Evolutionary conservation across 2,797 vertebrate species (phyloP).

Genomic region (Cichlasoma orientale): DNA sequence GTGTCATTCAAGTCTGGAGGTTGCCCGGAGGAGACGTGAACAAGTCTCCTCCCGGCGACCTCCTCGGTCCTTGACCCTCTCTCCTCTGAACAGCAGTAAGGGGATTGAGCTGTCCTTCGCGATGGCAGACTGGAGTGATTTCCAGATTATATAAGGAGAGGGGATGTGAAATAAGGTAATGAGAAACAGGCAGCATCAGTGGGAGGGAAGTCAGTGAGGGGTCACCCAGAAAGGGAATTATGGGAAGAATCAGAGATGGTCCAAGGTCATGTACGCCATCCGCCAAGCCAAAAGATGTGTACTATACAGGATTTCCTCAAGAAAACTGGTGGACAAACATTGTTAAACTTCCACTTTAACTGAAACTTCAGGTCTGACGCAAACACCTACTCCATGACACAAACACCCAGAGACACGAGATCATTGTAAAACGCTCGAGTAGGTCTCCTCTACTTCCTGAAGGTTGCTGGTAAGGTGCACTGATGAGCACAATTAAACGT

Average conservation of each 20-base stretch:
- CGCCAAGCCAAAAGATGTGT: not conserved
- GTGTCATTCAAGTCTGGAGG: accelerated
- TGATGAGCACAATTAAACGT: no score
- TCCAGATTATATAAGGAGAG: not conserved
- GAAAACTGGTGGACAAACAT: not conserved
- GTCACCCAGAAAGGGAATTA: not conserved
- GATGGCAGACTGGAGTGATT: not conserved
- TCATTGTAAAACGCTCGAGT: not conserved
- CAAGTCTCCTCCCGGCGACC: not conserved
- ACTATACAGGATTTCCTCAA: not conserved
- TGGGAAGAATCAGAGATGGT: not conserved
- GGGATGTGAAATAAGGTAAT: constrained; percentile 4
- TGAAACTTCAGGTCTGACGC: not conserved
- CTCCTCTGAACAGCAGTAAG: constrained; percentile 4
- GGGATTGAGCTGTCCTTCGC: not conserved
- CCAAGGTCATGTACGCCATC: not conserved
- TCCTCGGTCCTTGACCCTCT: constrained; percentile 3
- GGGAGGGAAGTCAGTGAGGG: not conserved
- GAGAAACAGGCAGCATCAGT: not conserved
- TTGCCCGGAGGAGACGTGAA: not conserved
- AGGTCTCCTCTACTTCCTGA: not conserved
- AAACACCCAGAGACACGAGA: accelerated
- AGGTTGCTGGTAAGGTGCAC: accelerated
- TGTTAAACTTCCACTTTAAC: not conserved
- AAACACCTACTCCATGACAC: accelerated